Evolutionary conservation across 2,888 invertebrate species (phyloP).

Genomic region (Melanostoma mellinum): DNA sequence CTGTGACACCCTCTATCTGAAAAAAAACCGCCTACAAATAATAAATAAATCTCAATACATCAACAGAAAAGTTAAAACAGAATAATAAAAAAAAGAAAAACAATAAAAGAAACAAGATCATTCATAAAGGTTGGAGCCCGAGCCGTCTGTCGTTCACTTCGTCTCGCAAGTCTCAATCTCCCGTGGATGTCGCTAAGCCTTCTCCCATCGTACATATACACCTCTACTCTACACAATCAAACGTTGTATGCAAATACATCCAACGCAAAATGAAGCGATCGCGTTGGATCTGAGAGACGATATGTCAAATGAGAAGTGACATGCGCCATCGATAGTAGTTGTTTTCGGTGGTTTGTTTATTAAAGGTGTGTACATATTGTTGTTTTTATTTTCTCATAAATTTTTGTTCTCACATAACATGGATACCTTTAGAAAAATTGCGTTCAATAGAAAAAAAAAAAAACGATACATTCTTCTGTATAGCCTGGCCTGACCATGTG

Average conservation of each 20-base stretch:
- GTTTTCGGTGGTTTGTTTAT: conserved; percentile 74
- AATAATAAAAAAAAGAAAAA: conserved; percentile 23
- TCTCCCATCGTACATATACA: conserved; percentile 18
- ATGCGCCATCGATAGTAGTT: conserved; percentile 74
- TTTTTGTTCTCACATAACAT: conserved; percentile 26
- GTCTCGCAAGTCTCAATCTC: conserved; percentile 12
- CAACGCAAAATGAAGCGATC: neutral
- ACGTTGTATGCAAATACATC: conserved; percentile 28
- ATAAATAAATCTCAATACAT: conserved; percentile 36
- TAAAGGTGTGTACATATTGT: conserved; percentile 74
- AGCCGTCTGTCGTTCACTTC: conserved; percentile 40
- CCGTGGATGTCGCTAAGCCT: conserved; percentile 23
- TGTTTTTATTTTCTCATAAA: conserved; percentile 43
- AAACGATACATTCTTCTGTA: neutral
- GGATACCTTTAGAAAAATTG: conserved; percentile 32
- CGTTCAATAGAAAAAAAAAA: conserved; percentile 26
- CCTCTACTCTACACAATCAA: neutral
- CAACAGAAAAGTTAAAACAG: conserved; percentile 17
- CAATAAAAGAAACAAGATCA: conserved; percentile 52
- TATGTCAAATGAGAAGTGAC: conserved; percentile 75
- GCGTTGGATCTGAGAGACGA: conserved; percentile 53
- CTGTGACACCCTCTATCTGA: conserved; percentile 35
- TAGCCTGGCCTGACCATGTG: neutral
- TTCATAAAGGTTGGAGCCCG: conserved; percentile 62
- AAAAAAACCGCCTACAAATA: conserved; percentile 55